phyloP scores from a whole-genome alignment of 1,140 invertebrate genomes.

The Heliconius eleuchia region DNA sequence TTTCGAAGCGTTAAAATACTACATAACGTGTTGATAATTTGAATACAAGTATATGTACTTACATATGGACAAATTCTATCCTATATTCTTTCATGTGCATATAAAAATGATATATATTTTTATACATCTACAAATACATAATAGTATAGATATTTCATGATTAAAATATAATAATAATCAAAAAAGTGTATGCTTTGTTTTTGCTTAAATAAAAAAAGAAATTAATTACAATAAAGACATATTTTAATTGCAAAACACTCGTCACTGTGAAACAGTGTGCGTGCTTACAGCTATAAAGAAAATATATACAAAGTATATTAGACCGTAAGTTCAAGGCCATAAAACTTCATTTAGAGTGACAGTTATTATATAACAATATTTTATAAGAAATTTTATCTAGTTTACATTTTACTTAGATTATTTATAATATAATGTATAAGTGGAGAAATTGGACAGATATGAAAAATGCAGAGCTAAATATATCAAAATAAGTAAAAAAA shows the following conservation, averaged over 20 bases:
- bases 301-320: slow-evolving; percentile 55
- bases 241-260: slow-evolving; percentile 16
- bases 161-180: too few relatives aligned
- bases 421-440: slow-evolving; percentile 12
- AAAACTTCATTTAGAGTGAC: slow-evolving; percentile 34
- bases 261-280: slow-evolving; percentile 54
- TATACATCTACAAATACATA: too few relatives aligned
- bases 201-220: too few relatives aligned
- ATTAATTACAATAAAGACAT: too few relatives aligned
- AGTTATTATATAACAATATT: slow-evolving; percentile 37
- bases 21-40: too few relatives aligned
- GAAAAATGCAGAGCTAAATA: background rate
- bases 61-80: too few relatives aligned
- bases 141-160: too few relatives aligned
- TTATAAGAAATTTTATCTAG: slow-evolving; percentile 30
- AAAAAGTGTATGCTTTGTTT: too few relatives aligned
- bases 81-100: too few relatives aligned
- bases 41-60: too few relatives aligned
- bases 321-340: slow-evolving; percentile 49
- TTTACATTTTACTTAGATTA: slow-evolving; percentile 28
- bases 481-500: background rate
- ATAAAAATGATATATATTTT: too few relatives aligned
- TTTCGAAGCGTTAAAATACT: too few relatives aligned
- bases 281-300: slow-evolving; percentile 46
- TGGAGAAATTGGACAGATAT: slow-evolving; percentile 12